Evolutionary conservation across 64 coral and sea anemone genomes (phyloP).

Genomic region (Cladopsammia gracilis): DNA sequence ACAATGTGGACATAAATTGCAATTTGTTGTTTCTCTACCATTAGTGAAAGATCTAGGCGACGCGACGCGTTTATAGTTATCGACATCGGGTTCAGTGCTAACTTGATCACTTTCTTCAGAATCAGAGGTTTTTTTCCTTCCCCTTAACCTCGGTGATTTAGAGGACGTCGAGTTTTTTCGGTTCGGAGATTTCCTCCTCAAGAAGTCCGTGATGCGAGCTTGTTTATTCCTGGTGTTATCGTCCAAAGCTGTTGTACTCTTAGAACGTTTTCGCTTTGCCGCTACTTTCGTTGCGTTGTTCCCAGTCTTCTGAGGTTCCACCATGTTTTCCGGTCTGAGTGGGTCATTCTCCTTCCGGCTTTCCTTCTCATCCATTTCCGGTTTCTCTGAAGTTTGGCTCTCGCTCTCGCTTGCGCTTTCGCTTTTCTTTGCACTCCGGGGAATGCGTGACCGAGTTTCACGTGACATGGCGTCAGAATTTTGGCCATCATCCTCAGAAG

Average conservation of each 20-base stretch:
- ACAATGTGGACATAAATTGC: slow-evolving; percentile 57
- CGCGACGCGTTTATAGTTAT: slow-evolving; percentile 18
- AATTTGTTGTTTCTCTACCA: neutral
- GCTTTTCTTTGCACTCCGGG: neutral
- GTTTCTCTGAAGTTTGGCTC: neutral
- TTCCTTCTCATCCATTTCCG: slow-evolving; percentile 32
- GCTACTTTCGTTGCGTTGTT: neutral
- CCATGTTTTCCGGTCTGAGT: slow-evolving; percentile 21
- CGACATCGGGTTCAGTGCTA: slow-evolving; percentile 15
- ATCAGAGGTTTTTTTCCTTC: neutral
- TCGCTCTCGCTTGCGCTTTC: neutral
- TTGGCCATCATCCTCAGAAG: neutral
- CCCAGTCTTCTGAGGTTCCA: neutral
- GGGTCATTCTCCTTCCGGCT: slow-evolving; percentile 54
- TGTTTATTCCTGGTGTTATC: slow-evolving; percentile 6
- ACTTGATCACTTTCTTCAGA: slow-evolving; percentile 37
- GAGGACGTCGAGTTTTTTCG: neutral
- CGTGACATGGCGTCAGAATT: neutral
- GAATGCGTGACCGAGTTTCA: neutral
- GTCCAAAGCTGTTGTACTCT: neutral
- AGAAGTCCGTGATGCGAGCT: slow-evolving; percentile 32
- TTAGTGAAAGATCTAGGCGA: slow-evolving; percentile 41
- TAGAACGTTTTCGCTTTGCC: slow-evolving; percentile 16
- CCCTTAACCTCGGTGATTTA: neutral
- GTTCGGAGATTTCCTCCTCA: neutral